These are phyloP conservation scores for Psilanteris sp. DNA, from an alignment of 1,140 invertebrate genomes.

Conservation along the genomic window DNA sequence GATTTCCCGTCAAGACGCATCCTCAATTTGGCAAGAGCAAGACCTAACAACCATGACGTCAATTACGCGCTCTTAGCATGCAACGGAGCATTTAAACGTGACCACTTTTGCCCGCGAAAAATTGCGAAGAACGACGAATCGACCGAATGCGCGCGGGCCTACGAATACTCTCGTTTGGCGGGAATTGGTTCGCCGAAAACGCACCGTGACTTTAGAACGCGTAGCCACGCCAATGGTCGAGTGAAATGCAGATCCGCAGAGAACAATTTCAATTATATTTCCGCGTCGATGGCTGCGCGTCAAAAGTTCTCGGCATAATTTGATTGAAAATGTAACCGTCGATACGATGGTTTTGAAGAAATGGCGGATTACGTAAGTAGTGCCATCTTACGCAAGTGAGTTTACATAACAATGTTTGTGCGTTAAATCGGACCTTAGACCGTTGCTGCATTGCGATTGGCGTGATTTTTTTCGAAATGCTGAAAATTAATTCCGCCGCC, in stretches of 20 bases:
- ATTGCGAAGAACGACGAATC: too few relatives aligned
- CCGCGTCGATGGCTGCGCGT: too few relatives aligned
- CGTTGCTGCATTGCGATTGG: slow-evolving; percentile 32
- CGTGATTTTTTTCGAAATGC: slow-evolving; percentile 12
- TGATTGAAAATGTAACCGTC: too few relatives aligned
- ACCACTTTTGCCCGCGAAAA: slow-evolving; percentile 21
- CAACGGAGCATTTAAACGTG: slow-evolving; percentile 51
- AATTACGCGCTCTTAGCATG: slow-evolving; percentile 52
- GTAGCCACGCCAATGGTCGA: too few relatives aligned
- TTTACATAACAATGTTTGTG: slow-evolving; percentile 44
- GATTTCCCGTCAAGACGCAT: slow-evolving; percentile 53
- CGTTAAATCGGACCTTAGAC: slow-evolving; percentile 30
- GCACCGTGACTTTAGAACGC: too few relatives aligned
- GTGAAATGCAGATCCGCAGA: too few relatives aligned
- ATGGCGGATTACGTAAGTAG: slow-evolving; percentile 45
- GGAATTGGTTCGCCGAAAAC: too few relatives aligned
- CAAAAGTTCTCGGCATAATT: too few relatives aligned
- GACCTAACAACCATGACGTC: slow-evolving; percentile 51
- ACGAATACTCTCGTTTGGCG: too few relatives aligned
- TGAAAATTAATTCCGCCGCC: slow-evolving; percentile 24
- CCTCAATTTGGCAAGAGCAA: slow-evolving; percentile 53
- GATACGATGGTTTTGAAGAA: too few relatives aligned
- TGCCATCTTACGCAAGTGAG: slow-evolving; percentile 17
- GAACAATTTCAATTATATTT: too few relatives aligned
- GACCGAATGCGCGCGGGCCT: too few relatives aligned